Evolutionary conservation across 2,113 vertebrate genomes (phyloP), one percentile per base, ranked within the genome.

Genomic region (Calonectris borealis): DNA sequence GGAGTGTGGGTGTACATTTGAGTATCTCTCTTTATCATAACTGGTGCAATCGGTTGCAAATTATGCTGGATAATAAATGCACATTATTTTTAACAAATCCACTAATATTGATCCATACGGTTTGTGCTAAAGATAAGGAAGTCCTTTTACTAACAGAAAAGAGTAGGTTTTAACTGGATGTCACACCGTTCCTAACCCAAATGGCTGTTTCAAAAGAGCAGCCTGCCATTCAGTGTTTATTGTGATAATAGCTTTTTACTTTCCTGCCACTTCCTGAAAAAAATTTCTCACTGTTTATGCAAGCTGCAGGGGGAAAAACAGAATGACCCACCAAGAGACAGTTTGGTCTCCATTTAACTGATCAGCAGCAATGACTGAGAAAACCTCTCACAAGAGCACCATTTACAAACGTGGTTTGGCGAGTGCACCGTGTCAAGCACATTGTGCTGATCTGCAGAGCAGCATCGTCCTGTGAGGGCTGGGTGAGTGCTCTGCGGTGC

Each of bases 371-470:
- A 46, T 6, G 24, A 19, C 51, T 27, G 52, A 75, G 20, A 48
- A 71, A 70, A 80, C 15, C 24, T 25, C 55, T 94, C 69, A 44
- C 34, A 69, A 93, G 77, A 83, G 54, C 20, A 87, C 42, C 60
- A 68, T 82, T 90, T 66, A 36, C 65, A 93, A 90, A 82, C 29
- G 29, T 65, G 68, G 66, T 88, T 95, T 96, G 38, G 36, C 44
- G 46, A 62, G 66, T 29, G 54, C 49, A 32, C 34, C 38, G 10
- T 66, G 73, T 55, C 32, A 49, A 60, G 57, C 5, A 19, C 18
- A 2, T 21, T 60, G 76, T 31, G 15, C 31, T 32, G 6, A 36
- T 40, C 31, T 44, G 24, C 49, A 49, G 48, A 57, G 31, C 32
- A 36, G 18, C 16, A 17, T 3, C 2, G 0, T 55, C 40, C 40